phyloP scores from a whole-genome alignment of 2,113 vertebrate genomes.

The Nothoprocta perdicaria region DNA sequence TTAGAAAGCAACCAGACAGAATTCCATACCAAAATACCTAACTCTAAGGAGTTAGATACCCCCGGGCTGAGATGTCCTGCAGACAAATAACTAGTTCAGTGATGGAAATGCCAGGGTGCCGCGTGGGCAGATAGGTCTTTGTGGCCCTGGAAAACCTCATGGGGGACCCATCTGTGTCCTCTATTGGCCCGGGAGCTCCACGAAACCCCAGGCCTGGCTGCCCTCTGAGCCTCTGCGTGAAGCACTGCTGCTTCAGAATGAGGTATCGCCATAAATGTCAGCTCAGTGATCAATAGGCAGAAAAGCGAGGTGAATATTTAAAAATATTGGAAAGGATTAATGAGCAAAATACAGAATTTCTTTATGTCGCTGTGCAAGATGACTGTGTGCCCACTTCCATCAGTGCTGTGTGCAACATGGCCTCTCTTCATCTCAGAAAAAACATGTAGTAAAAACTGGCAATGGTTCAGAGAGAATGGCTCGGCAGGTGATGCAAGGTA shows the following conservation, averaged over 20 bases:
- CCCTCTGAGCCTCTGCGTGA: neutral
- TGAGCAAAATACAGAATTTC: neutral
- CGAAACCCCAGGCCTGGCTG: neutral
- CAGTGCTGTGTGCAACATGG: neutral
- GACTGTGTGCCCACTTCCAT: neutral
- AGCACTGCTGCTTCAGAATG: neutral
- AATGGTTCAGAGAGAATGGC: neutral
- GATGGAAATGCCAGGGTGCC: neutral
- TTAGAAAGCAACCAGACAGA: neutral
- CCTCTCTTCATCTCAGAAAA: neutral
- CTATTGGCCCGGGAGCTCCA: fast-evolving
- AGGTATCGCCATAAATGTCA: neutral
- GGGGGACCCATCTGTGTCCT: fast-evolving
- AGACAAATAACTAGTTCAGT: neutral
- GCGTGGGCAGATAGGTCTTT: too few species aligned
- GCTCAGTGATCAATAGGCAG: neutral
- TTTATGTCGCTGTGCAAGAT: neutral
- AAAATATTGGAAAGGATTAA: neutral
- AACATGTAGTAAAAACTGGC: neutral
- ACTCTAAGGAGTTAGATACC: neutral
- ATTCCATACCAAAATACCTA: neutral
- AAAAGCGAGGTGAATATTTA: neutral
- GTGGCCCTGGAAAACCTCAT: neutral
- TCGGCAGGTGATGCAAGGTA: neutral
- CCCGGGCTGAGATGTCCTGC: neutral